Base-by-base conservation (phyloP, 2,797 vertebrate genomes). In the Gadopsis marmoratus region DNA sequence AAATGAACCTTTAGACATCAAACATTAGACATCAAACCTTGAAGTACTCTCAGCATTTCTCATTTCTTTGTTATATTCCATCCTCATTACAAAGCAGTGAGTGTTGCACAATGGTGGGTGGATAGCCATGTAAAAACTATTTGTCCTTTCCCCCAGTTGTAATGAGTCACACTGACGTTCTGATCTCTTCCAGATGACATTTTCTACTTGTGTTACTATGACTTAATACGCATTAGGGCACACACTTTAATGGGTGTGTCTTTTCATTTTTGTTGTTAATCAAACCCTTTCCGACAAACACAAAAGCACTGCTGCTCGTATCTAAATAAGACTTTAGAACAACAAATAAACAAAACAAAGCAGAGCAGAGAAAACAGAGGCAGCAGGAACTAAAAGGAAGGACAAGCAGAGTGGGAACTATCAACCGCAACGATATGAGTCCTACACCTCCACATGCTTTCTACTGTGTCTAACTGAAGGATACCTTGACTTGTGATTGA, bases 401-500 rank as follows among this genome's bases (percentile, higher is more conserved):
- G 83, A 76, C 59, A 59, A 84, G 47, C 74, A 12, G 21, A 73
- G 39, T n/a, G 54, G 72, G 61, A 76, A 58, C 53, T 3, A 74
- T 81, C 60, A 74, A 26, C 39, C 51, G 51, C 65, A 37, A 26
- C 9, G 4, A 47, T 67, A 11, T 50, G 67, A 62, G 75, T 80
- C 72, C 58, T 70, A 61, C 65, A 74, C 45, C 37, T 85, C 53
- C 7, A 35, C 39, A 41, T 56, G 29, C 74, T 47, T 78, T 84
- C 53, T 64, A 43, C 56, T 79, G 62, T 37, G 51, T 67, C 74
- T 81, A 64, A 69, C 35, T 63, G 56, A 86, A 83, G 84, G 85
- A 87, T 78, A 89, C 70, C 62, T 88, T 86, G 76, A 87, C 82
- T 53, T 64, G 45, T 74, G 84, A 89, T 74, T 83, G 81, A 88